Evolutionary conservation across 2,888 invertebrate species (phyloP).

Genomic region (Automeris io): DNA sequence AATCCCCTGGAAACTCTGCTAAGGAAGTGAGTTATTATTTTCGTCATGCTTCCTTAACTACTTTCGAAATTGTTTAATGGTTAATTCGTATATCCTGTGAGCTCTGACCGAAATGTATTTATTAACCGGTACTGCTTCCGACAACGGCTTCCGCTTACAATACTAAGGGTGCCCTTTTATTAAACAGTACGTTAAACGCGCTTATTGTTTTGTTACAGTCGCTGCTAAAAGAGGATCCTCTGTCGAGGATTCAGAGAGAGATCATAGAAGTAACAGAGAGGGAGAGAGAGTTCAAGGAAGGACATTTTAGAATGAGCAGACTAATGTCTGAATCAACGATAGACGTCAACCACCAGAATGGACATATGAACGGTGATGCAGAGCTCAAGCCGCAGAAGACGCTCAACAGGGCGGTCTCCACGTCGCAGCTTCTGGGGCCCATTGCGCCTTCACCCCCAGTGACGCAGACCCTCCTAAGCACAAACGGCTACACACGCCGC

Average conservation of each 20-base stretch:
- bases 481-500: constrained; percentile 74
- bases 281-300: constrained; percentile 87
- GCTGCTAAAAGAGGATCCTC: constrained; percentile 81
- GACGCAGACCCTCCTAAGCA: constrained; percentile 49
- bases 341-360: constrained; percentile 66
- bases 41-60: too few relatives aligned
- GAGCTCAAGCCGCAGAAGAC: constrained; percentile 40
- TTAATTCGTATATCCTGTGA: too few relatives aligned
- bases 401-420: constrained; percentile 63
- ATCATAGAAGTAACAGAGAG: constrained; percentile 90
- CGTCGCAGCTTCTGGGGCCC: constrained; percentile 62
- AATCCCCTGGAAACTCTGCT: too few relatives aligned
- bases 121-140: too few relatives aligned
- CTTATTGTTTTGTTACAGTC: constrained; percentile 55
- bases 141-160: too few relatives aligned
- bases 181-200: not conserved
- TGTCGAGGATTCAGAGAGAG: constrained; percentile 91
- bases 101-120: too few relatives aligned
- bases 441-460: constrained; percentile 50
- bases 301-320: constrained; percentile 66
- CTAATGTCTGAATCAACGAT: constrained; percentile 66
- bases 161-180: too few relatives aligned
- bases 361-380: constrained; percentile 54
- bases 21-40: too few relatives aligned
- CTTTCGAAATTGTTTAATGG: too few relatives aligned